Evolutionary conservation across 2,797 vertebrate genomes (phyloP), one percentile per base, ranked within the genome.

Genomic region (Sebastes hubbsi): DNA sequence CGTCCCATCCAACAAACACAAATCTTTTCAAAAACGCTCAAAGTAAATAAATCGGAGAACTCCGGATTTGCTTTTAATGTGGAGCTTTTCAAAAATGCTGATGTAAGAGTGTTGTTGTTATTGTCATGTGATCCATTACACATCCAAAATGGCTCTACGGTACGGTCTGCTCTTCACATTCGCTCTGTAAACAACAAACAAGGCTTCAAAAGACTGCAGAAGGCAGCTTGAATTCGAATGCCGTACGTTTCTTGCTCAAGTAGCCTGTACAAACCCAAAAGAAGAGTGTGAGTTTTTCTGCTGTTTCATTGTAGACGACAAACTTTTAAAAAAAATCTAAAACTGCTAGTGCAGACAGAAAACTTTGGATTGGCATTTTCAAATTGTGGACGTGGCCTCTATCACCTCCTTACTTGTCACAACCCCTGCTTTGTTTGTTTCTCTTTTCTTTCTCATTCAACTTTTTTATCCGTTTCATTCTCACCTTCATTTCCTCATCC

Each of bases 391-490:
- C 75, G 14, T 67, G 75, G 52, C 83, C 81, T 79, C 69, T 2
- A 34, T 81, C 81, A 76, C 75, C 85, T 81, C 55, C 6, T 60
- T 65, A 76, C 55, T 80, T 78, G 71, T 85, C 78, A 74, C 75
- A 83, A 66, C 78, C 30, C 27, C 14, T 49, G 59, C 38, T 71
- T 79, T 83, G 82, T 77, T 83, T 81, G 34, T 83, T 85, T 66
- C 63, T 74, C 38, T 65, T 75, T 75, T 81, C n/a, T 81, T 68
- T 77, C 77, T 85, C 64, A 76, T 82, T 84, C 73, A 86, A 65
- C 72, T 87, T 85, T 77, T 86, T 22, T 75, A 61, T 73, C 24
- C 13, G 11, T 85, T 88, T 87, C 55, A 69, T 75, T 89, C 80
- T 84, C 73, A 76, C 76, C 82, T 88, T 86, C 71, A 68, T 88